A percentile compares a stretch with the other conserved stretches of the same genome.
Conservation (phyloP, 2,888 invertebrate genomes). For the Nasonia oneida region DNA sequence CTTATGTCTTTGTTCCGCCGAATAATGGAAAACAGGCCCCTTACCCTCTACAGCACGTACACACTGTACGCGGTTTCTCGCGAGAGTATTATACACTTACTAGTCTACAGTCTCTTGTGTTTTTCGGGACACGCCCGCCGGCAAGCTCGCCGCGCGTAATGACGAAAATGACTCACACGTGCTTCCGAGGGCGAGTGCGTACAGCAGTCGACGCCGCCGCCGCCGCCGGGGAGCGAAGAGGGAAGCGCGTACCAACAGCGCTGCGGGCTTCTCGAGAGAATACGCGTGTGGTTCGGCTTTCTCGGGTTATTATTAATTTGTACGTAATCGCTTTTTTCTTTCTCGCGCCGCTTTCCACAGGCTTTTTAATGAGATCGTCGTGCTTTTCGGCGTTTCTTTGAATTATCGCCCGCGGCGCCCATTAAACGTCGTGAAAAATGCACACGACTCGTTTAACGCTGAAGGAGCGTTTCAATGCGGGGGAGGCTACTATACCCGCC, state of each 20-base stretch:
- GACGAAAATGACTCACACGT: constrained; percentile 60
- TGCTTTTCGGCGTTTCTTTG: constrained; percentile 13
- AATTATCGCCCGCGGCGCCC: constrained; percentile 1
- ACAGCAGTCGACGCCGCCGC: constrained; percentile 32
- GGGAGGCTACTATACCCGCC: background rate
- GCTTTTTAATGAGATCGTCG: constrained; percentile 34
- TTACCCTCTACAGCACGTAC: background rate
- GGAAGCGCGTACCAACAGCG: constrained; percentile 52
- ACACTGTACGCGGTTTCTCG: background rate
- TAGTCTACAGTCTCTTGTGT: background rate
- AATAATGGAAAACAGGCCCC: constrained; percentile 48
- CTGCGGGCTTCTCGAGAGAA: constrained; percentile 53
- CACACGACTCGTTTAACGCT: constrained; percentile 20
- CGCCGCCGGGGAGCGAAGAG: constrained; percentile 57
- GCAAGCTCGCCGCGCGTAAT: constrained; percentile 41
- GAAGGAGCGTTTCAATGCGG: constrained; percentile 1
- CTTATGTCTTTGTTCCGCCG: constrained; percentile 52
- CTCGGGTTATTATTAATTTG: constrained; percentile 60
- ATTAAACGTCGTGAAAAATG: constrained; percentile 53
- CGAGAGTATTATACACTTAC: background rate
- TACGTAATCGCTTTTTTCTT: constrained; percentile 41
- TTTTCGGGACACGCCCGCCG: constrained; percentile 33
- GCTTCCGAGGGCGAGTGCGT: constrained; percentile 48
- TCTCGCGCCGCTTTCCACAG: background rate
- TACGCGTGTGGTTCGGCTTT: background rate